Evolutionary conservation across 64 coral and sea anemone species (phyloP).

Genomic region (Montipora efflorescens): DNA sequence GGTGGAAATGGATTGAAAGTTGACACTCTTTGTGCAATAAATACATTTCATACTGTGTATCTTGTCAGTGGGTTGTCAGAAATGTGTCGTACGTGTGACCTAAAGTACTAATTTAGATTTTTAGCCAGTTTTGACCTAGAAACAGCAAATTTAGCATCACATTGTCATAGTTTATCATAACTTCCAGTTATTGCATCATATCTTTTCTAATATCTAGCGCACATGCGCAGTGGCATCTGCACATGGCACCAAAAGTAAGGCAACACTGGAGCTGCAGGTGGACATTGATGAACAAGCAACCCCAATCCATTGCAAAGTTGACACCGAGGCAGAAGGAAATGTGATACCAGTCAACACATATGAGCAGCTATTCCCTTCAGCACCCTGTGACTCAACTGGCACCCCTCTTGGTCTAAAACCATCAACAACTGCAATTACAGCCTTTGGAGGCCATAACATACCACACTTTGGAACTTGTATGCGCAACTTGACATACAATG

Average conservation of each 20-base stretch:
- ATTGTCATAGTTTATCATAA: no score
- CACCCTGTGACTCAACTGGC: constrained; percentile 31
- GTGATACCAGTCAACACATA: constrained; percentile 45
- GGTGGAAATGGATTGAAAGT: no score
- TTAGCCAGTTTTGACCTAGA: no score
- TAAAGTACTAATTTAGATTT: no score
- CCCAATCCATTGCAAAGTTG: constrained; percentile 65
- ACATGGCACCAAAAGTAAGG: constrained; percentile 33
- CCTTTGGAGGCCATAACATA: constrained; percentile 70
- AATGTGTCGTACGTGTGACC: no score
- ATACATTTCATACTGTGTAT: no score
- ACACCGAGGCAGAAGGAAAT: constrained; percentile 76
- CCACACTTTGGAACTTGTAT: constrained; percentile 69
- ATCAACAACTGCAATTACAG: constrained; percentile 67
- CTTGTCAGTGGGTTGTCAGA: no score
- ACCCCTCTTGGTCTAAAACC: constrained; percentile 52
- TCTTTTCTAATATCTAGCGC: no score
- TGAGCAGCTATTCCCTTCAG: constrained; percentile 34
- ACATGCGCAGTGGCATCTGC: background rate
- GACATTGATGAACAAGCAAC: constrained; percentile 18
- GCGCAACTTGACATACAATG: constrained; percentile 43
- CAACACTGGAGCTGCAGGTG: constrained; percentile 40
- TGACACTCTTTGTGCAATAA: no score
- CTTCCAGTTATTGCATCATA: no score
- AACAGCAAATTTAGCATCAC: no score